These are phyloP conservation scores for Lasioglossum leucozonium DNA, from an alignment of 2,888 invertebrate species.

Conservation along the genomic window DNA sequence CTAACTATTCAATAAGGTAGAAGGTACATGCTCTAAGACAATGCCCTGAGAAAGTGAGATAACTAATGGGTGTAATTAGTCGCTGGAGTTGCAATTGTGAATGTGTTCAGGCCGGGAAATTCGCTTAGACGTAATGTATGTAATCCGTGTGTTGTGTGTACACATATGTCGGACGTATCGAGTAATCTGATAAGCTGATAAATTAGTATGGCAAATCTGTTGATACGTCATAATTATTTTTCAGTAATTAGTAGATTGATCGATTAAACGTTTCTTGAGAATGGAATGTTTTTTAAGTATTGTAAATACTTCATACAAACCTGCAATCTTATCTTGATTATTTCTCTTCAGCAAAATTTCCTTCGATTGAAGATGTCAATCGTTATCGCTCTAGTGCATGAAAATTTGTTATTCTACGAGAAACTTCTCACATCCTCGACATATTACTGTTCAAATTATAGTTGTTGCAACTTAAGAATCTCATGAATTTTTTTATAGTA, in stretches of 20 bases:
- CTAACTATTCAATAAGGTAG: slow-evolving; percentile 1
- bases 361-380: background rate
- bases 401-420: background rate
- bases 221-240: background rate
- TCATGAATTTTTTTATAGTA: background rate
- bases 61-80: slow-evolving; percentile 18
- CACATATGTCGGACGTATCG: background rate
- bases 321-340: background rate
- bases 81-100: background rate
- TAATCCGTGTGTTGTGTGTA: background rate
- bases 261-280: background rate
- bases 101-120: background rate
- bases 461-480: background rate
- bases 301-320: background rate
- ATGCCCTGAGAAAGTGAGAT: slow-evolving; percentile 13
- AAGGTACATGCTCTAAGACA: background rate
- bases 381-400: background rate
- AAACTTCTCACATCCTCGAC: background rate
- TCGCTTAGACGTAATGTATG: background rate
- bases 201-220: background rate
- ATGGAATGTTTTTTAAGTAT: background rate
- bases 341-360: background rate
- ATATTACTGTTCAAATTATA: background rate
- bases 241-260: background rate
- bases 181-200: background rate